Base-by-base conservation (phyloP, 1,140 invertebrate genomes). In the Procambarus virginalis region DNA sequence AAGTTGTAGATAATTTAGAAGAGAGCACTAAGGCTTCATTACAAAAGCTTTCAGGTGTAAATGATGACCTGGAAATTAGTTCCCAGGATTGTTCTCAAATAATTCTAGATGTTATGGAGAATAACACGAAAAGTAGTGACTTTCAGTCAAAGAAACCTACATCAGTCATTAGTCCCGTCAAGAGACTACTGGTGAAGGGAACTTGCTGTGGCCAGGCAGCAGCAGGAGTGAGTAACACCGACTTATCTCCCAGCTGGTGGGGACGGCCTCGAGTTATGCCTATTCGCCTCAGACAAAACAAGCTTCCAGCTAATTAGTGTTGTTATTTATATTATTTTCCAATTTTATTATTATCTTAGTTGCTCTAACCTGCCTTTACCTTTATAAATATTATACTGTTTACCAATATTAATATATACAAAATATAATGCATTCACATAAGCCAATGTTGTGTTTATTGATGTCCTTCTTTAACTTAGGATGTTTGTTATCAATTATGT, bases 191-290 rank as follows among this genome's bases (percentile, higher is more conserved):
- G 51, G 20, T 45, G 45, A 51, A 81, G 55, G 51, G 12, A 3
- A 9, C 51, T n/a, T 8, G 14, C 0, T 81, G 79, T 58, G 79
- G 79, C 8, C 51, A 12, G 51, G 10, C 49, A 22, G 55, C 77
- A 48, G 79, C 22, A 49, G 51, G 45, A 49, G 22, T 48, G 48
- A 51, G 68, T 6, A 75, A 70, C 45, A 45, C 12, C 34, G 20
- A 17, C 5, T 6, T n/a, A 17, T 51, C 46, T 58, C 68, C 70
- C n/a, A n/a, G 60, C 70, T 84, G 83, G 83, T 84, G 83, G 83
- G 83, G 68, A 2, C 68, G 73, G 22, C 68, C 83, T 55, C 49
- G 17, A 45, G 45, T 75, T 70, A 49, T 84, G 70, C 83, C 83
- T 10, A 10, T 76, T 20, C 10, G 83, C 22, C 83, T 84, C 49